These are phyloP conservation scores for Pipra filicauda DNA, from an alignment of 2,113 vertebrate species.

Conservation along the genomic window DNA sequence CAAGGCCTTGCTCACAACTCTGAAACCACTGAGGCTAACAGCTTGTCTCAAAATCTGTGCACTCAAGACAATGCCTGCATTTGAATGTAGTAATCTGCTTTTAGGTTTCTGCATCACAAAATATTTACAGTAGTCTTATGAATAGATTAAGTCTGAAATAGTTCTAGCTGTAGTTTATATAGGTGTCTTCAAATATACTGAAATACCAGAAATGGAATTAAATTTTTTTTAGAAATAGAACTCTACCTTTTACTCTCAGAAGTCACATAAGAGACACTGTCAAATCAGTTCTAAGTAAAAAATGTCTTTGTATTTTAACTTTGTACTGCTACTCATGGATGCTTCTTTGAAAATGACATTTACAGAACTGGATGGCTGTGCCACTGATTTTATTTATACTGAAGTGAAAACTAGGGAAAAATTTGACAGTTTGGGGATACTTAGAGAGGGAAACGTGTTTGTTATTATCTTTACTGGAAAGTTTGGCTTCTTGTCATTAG, in stretches of 20 bases:
- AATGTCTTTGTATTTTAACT: neutral
- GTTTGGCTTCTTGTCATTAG: neutral
- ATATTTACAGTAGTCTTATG: neutral
- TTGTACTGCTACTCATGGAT: neutral
- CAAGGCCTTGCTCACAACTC: neutral
- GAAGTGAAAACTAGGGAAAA: neutral
- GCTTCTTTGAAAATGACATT: neutral
- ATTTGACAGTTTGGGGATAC: neutral
- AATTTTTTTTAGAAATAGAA: neutral
- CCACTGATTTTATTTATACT: neutral
- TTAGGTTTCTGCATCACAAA: neutral
- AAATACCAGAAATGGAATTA: neutral
- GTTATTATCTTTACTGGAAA: neutral
- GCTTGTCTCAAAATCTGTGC: neutral
- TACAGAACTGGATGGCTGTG: neutral
- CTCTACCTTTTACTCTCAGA: neutral
- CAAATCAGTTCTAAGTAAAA: neutral
- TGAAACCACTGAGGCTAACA: slow-evolving; percentile 9
- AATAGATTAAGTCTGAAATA: neutral
- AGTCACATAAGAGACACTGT: neutral
- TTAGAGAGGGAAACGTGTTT: neutral
- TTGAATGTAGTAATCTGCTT: neutral
- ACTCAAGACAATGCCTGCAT: neutral
- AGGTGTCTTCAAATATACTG: neutral
- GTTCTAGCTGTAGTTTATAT: neutral